Conservation (phyloP, 1,140 invertebrate genomes). For the Hypsibius dujardini region DNA sequence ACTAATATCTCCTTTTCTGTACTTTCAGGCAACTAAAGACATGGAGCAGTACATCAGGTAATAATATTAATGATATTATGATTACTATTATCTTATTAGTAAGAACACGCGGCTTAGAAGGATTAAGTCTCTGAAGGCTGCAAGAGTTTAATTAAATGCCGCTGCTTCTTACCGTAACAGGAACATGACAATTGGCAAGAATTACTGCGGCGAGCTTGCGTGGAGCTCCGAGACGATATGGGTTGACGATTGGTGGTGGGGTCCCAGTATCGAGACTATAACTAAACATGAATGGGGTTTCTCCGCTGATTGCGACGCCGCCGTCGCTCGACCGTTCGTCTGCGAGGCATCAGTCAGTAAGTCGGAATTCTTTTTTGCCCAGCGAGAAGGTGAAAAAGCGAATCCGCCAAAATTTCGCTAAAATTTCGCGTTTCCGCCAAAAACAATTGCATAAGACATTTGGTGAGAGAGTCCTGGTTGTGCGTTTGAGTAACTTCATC, state of each 20-base stretch:
- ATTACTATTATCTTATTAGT: too few species aligned
- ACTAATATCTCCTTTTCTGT: too few species aligned
- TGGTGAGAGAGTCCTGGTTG: not conserved
- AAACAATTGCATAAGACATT: not conserved
- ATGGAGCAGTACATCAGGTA: not conserved
- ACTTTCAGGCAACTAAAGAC: not conserved
- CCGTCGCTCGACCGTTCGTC: not conserved
- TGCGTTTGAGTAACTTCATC: not conserved
- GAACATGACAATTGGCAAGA: not conserved
- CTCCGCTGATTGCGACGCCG: not conserved
- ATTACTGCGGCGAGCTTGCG: not conserved
- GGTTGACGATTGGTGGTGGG: not conserved
- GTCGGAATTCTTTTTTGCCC: not conserved
- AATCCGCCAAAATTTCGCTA: not conserved
- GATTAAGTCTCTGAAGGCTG: too few species aligned
- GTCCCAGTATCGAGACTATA: not conserved
- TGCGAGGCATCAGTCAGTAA: not conserved
- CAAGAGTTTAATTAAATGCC: not conserved
- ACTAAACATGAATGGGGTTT: not conserved
- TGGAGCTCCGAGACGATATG: not conserved
- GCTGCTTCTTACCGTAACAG: not conserved
- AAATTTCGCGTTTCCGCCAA: not conserved
- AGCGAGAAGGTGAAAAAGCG: not conserved
- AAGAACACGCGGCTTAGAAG: too few species aligned
- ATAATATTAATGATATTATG: too few species aligned